Evolutionary conservation across 2,797 vertebrate species (phyloP).

Genomic region (Chelonia mydas): DNA sequence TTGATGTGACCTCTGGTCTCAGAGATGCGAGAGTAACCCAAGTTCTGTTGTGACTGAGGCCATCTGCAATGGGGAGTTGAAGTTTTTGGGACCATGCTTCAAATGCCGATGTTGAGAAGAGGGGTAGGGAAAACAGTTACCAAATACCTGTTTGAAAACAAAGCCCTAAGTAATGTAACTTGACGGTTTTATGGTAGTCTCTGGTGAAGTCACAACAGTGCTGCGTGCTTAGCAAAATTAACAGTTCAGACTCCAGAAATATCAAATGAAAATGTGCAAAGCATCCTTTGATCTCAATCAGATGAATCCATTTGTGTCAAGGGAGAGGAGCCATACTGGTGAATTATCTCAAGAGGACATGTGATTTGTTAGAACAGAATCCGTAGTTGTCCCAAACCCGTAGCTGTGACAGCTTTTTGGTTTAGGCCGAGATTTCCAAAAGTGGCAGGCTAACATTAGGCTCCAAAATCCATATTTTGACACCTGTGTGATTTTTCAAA

Average conservation of each 20-base stretch:
- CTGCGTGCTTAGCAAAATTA: conserved; percentile 77
- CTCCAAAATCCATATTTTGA: neutral
- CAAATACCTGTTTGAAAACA: conserved; percentile 71
- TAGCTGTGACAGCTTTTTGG: conserved; percentile 16
- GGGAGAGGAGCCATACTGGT: conserved; percentile 63
- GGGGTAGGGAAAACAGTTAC: conserved; percentile 56
- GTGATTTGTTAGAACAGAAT: conserved; percentile 54
- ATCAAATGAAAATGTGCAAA: conserved; percentile 62
- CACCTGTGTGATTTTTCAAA: conserved; percentile 6
- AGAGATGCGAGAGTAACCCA: neutral
- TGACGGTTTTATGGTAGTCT: conserved; percentile 75
- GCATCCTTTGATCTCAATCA: conserved; percentile 74
- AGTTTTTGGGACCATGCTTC: neutral
- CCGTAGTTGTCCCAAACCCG: conserved; percentile 30
- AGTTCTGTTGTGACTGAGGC: neutral
- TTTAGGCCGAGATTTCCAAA: conserved; percentile 13
- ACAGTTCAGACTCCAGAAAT: conserved; percentile 65
- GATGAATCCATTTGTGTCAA: conserved; percentile 69
- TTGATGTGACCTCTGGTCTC: neutral
- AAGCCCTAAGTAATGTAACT: conserved; percentile 63
- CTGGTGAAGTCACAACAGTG: conserved; percentile 78
- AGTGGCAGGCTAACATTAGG: conserved; percentile 19
- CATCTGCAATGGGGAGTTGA: neutral
- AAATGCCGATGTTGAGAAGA: conserved; percentile 38
- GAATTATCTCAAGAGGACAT: conserved; percentile 70